Percentiles rank a stretch among this genome's conserved stretches.
Evolutionary conservation across 2,888 invertebrate genomes (phyloP).

Genomic region (Aphidius colemani): DNA sequence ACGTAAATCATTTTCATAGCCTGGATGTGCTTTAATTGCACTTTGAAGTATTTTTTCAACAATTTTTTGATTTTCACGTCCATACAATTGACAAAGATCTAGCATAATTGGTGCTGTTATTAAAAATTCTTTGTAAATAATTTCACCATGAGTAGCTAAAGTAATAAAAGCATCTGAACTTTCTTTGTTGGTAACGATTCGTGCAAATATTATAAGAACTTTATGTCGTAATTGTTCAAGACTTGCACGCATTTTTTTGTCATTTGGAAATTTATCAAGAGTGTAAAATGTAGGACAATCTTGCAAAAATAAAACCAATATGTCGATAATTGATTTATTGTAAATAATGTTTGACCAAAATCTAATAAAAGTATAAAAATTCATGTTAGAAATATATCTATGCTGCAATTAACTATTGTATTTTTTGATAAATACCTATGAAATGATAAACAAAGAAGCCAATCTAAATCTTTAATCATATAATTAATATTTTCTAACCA

Average conservation of each 20-base stretch:
- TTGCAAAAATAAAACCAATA: slow-evolving; percentile 74
- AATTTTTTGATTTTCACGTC: slow-evolving; percentile 67
- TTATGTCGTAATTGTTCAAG: slow-evolving; percentile 64
- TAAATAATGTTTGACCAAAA: slow-evolving; percentile 76
- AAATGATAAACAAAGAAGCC: slow-evolving; percentile 71
- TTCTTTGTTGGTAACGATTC: slow-evolving; percentile 80
- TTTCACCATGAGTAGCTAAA: slow-evolving; percentile 68
- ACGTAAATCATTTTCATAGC: slow-evolving; percentile 68
- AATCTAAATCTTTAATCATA: slow-evolving; percentile 71
- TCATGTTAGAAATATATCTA: slow-evolving; percentile 4
- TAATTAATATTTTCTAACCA: slow-evolving; percentile 70
- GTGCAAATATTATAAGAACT: slow-evolving; percentile 73
- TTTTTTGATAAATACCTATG: slow-evolving; percentile 62
- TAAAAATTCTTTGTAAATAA: slow-evolving; percentile 80
- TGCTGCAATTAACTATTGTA: slow-evolving; percentile 5
- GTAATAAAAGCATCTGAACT: slow-evolving; percentile 64
- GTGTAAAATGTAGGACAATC: slow-evolving; percentile 74
- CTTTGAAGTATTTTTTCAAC: slow-evolving; percentile 69
- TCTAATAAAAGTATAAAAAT: slow-evolving; percentile 54
- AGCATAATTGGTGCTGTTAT: slow-evolving; percentile 83
- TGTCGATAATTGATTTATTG: slow-evolving; percentile 68
- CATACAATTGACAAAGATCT: slow-evolving; percentile 78
- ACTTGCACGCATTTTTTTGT: slow-evolving; percentile 62
- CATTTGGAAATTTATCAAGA: slow-evolving; percentile 57
- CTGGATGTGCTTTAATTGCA: slow-evolving; percentile 70